Base-by-base conservation (phyloP, 2,797 vertebrate species). In the Hydrolagus colliei region DNA sequence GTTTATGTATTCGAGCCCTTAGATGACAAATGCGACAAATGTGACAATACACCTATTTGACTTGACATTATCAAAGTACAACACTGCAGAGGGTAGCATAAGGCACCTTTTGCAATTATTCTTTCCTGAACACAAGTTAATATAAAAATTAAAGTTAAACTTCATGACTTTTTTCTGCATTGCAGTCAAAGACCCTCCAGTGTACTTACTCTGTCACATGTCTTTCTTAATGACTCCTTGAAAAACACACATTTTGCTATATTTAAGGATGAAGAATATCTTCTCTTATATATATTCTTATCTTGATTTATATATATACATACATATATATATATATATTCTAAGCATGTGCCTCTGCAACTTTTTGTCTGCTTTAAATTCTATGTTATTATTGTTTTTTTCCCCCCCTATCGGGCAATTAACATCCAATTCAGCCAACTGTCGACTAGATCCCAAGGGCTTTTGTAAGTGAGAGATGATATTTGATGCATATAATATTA, bases 351-450 rank as follows among this genome's bases (percentile, higher is more conserved):
- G 6, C 18, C 11, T 78, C 59, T 63, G 0, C n/a, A 9, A 13
- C 6, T 61, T 10, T 22, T 61, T 6, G 20, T 20, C 20, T 4
- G 62, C 18, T 61, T 78, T 9, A 78, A 63, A 1, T 62, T n/a
- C 59, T 12, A 61, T n/a, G 20, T 76, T 59, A 8, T 20, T 76
- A 35, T 59, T 18, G 16, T 59, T 52, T 61, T 77, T 22, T 62
- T 59, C 12, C 59, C 52, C 76, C 52, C 76, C 76, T 78, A 78
- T 63, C 62, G 41, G 76, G n/a, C 11, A 78, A 22, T 78, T 78
- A 78, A 78, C 16, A 78, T n/a, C 32, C 13, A 14, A 2, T 75
- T 75, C 35, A 75, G 14, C 13, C 35, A 75, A 76, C 9, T 59
- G 74, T 76, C 41, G 59, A 59, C 41, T 76, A 52, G 73, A 32